Evolutionary conservation across 2,888 invertebrate species (phyloP), one percentile per base, ranked within the genome.

Genomic region (Archips xylosteana): DNA sequence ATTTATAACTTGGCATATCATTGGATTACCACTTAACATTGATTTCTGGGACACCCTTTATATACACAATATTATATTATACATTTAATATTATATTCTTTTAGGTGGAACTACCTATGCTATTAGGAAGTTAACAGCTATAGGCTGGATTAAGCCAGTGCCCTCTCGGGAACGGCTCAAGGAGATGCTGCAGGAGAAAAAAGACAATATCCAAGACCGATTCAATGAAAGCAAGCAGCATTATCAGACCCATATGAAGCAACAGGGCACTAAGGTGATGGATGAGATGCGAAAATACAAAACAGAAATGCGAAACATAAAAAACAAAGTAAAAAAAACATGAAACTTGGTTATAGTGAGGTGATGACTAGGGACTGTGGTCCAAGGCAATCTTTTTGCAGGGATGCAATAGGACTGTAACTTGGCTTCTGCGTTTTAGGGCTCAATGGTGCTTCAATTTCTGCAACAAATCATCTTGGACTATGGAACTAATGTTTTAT

Each of bases 101-200:
- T 36, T 80, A 97, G 97, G 97, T 79, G 97, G 98, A 62, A 98
- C 99, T 32, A 98, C 98, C 23, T 89, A 97, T 85, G 96, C 97
- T 8, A 98, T 99, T 74, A 97, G 96, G 82, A 97, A 96, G 83
- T 94, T 99, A 78, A 96, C 96, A 80, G 95, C 96, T 81, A 95
- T 96, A 86, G 99, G 99, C 66, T 96, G 97, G 87, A 97, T 98
- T 75, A 97, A 96, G 86, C 97, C 98, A n/a, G 96, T 97, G 47
- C 97, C 97, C 23, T 96, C 96, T 34, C 93, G 92, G 70, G 95
- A 96, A 80, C 87, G 95, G 78, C 89, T 96, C 10, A 96, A 96
- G 83, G 95, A 96, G 83, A 95, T 96, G 90, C 91, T 96, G 76
- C 92, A 95, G 79, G 96, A 95, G 79, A 94, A 94, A 77, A 96